These are phyloP conservation scores for Brachionus asplanchnoidis DNA, from an alignment of 1,140 invertebrate species.

Conservation along the genomic window DNA sequence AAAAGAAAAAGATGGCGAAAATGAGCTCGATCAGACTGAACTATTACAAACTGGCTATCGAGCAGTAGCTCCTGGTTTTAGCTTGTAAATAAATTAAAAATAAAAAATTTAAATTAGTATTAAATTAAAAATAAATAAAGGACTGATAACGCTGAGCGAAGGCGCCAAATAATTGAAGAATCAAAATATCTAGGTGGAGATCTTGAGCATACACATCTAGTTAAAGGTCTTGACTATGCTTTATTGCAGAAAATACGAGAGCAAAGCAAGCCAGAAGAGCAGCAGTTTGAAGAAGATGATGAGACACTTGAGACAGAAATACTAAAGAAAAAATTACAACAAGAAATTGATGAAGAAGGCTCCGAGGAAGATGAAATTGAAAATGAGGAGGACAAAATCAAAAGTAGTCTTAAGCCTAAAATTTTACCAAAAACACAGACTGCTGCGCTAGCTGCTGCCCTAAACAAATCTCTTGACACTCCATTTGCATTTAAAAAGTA, in stretches of 20 bases:
- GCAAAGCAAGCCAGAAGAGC: not conserved
- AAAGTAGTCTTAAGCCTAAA: conserved; percentile 17
- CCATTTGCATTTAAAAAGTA: conserved; percentile 39
- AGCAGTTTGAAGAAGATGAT: not conserved
- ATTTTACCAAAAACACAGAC: not conserved
- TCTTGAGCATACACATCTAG: conserved; percentile 99
- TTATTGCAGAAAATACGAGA: conserved; percentile 83
- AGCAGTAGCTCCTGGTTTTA: conserved; percentile 88
- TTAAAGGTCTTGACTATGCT: conserved; percentile 98
- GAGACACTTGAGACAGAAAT: not conserved
- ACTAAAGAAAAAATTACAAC: conserved; percentile 52
- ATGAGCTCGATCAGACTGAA: conserved; percentile 46
- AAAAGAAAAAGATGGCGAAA: conserved; percentile 70
- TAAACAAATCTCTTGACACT: conserved; percentile 4
- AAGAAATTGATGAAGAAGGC: conserved; percentile 77
- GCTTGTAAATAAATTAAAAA: conserved; percentile 61
- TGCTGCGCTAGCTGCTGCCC: not conserved
- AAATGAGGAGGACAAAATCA: conserved; percentile 24
- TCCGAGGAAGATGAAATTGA: conserved; percentile 56
- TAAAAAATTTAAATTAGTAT: not conserved
- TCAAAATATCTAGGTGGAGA: conserved; percentile 99
- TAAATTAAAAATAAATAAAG: not conserved
- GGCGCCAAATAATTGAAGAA: conserved; percentile 92
- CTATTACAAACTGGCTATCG: conserved; percentile 68
- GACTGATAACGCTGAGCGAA: conserved; percentile 75